Conservation (phyloP, 2,113 vertebrate species). For the Bufo gargarizans region DNA sequence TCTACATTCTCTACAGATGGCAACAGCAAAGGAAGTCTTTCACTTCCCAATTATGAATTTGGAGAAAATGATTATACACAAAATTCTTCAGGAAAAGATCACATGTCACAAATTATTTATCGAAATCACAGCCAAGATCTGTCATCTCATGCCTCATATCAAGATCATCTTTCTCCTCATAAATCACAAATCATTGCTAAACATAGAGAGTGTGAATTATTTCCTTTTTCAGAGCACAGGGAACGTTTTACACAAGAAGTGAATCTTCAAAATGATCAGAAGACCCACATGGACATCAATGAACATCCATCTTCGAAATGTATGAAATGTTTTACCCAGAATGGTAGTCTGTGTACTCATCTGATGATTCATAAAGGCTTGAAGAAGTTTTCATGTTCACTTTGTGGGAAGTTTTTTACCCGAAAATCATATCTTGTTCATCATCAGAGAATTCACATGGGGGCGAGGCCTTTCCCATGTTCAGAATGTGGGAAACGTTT, state of each 20-base stretch:
- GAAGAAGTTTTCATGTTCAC: not conserved
- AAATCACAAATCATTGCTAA: not conserved
- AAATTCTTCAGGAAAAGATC: not conserved
- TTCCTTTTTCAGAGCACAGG: not conserved
- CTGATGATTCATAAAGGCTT: not conserved
- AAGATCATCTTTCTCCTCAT: not conserved
- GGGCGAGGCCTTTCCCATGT: not conserved
- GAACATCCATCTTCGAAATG: not conserved
- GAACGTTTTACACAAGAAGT: not conserved
- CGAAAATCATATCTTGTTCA: not conserved
- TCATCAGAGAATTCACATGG: not conserved
- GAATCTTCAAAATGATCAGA: not conserved
- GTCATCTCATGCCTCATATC: not conserved
- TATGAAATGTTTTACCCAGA: not conserved
- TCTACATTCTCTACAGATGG: not conserved
- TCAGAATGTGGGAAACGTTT: not conserved
- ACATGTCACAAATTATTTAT: too few relatives aligned
- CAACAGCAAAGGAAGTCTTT: not conserved
- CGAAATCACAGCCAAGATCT: not conserved
- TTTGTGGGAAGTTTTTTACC: constrained; percentile 18
- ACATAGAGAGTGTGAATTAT: not conserved
- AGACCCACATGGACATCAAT: not conserved
- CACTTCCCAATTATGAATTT: not conserved
- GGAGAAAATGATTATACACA: not conserved
- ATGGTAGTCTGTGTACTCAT: not conserved